Evolutionary conservation across 2,888 invertebrate species (phyloP).

Genomic region (Hyalella azteca): DNA sequence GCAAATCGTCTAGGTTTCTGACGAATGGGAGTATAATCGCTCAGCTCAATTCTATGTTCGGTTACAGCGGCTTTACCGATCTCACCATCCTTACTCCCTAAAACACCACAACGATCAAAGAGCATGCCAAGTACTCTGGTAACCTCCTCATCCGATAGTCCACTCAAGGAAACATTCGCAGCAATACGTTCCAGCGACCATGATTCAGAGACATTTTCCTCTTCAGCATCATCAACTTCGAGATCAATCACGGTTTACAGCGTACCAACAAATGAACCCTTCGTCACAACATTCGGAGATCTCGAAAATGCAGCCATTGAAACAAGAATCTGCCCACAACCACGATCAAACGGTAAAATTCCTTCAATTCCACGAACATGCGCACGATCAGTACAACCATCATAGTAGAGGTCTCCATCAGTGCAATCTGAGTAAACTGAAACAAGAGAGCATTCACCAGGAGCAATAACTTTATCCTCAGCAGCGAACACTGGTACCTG

Average conservation of each 20-base stretch:
- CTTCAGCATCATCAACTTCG: not conserved
- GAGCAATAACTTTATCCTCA: not conserved
- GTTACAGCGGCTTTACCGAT: not conserved
- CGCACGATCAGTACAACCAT: too few relatives aligned
- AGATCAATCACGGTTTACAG: not conserved
- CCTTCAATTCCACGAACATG: too few relatives aligned
- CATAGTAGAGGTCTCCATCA: not conserved
- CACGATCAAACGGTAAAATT: too few relatives aligned
- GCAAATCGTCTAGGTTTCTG: not conserved
- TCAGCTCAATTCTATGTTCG: not conserved
- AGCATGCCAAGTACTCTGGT: not conserved
- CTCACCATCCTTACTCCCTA: not conserved
- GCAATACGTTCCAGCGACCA: not conserved
- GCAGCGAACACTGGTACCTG: not conserved
- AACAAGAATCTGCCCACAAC: too few relatives aligned
- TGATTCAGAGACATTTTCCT: too few relatives aligned
- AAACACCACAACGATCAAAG: not conserved
- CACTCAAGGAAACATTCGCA: not conserved
- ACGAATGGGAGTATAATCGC: not conserved
- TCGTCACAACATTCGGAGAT: too few relatives aligned
- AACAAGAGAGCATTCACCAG: not conserved
- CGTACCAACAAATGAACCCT: not conserved
- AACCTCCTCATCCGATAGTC: not conserved
- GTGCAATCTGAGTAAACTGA: not conserved
- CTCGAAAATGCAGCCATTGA: too few relatives aligned